Percentiles rank a stretch among this genome's conserved stretches.
These are phyloP conservation scores for Mercenaria mercenaria DNA, from an alignment of 1,140 invertebrate species.

Conservation along the genomic window DNA sequence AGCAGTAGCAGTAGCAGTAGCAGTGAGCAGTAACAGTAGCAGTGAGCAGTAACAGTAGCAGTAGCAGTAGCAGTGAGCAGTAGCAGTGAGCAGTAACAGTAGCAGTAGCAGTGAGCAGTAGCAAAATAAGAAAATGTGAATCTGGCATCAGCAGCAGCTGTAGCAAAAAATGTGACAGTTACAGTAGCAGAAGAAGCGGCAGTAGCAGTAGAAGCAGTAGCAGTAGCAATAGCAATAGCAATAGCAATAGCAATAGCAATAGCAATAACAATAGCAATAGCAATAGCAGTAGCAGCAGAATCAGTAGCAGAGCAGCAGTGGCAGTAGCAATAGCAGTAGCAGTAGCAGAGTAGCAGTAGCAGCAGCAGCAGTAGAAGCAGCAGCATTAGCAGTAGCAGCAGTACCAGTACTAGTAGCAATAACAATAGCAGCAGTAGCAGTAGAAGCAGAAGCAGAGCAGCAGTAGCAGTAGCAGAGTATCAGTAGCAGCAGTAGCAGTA, in stretches of 20 bases:
- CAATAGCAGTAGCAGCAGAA: conserved; percentile 27
- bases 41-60: neutral
- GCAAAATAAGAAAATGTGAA: neutral
- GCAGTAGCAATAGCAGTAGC: neutral
- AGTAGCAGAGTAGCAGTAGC: no score
- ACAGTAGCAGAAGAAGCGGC: neutral
- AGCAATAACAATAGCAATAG: conserved; percentile 15
- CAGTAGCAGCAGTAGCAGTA: neutral
- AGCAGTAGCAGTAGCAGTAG: neutral
- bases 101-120: neutral
- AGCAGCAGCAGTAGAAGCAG: no score
- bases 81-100: no score
- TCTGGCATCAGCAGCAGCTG: neutral
- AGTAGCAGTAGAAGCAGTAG: neutral
- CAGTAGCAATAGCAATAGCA: conserved; percentile 3
- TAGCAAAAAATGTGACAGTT: neutral
- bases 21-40: neutral
- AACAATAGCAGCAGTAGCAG: neutral
- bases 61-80: neutral
- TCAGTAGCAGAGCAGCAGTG: no score
- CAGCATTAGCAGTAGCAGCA: neutral
- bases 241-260: conserved; percentile 33
- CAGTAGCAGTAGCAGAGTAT: no score
- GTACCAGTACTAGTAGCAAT: neutral
- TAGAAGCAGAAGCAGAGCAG: conserved; percentile 1